Base-by-base conservation (phyloP, 2,888 invertebrate genomes). In the Argyra leucocephala region DNA sequence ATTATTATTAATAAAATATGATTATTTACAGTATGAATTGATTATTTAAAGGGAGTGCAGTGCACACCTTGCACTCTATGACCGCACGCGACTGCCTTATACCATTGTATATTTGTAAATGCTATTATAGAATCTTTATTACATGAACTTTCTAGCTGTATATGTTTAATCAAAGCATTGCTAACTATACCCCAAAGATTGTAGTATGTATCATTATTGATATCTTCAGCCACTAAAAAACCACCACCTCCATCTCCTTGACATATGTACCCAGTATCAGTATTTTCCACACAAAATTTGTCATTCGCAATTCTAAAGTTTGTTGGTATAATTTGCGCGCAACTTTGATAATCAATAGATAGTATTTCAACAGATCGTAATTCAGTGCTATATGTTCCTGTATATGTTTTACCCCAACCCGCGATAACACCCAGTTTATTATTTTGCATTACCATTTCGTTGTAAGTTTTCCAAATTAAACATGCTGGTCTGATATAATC, bases 401-500 rank as follows among this genome's bases (percentile, higher is more conserved):
- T 60, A 23, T 68, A 66, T 18, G 64, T 63, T 5, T 62, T 61
- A 7, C 73, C 72, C 73, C 73, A 73, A 18, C 74, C 73, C 6
- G 71, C 70, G 1, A 73, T 66, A 60, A 66, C 60, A 1, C 71
- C 72, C 1, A 22, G 24, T 15, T 64, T 58, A 37, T 66, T 31
- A 15, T 59, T 66, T 18, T 2, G 0, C 1, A 70, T 65, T 1
- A 60, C 61, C 22, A 67, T 64, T 3, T 69, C 65, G 26, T 66
- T 68, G 26, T 61, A 70, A 5, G 23, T 22, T 62, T 69, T 62
- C 72, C 73, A 73, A 22, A 74, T 73, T 3, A 75, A 69, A 67
- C 80, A 80, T 12, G 79, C 74, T n/a, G 78, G 77, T 65, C 74
- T 75, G 10, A 79, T 75, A 15, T 74, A 71, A 58, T 69, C 67